Percentiles rank a stretch among this genome's conserved stretches.
phyloP scores from a whole-genome alignment of 2,888 invertebrate genomes.

The Lomographa bimaculata region DNA sequence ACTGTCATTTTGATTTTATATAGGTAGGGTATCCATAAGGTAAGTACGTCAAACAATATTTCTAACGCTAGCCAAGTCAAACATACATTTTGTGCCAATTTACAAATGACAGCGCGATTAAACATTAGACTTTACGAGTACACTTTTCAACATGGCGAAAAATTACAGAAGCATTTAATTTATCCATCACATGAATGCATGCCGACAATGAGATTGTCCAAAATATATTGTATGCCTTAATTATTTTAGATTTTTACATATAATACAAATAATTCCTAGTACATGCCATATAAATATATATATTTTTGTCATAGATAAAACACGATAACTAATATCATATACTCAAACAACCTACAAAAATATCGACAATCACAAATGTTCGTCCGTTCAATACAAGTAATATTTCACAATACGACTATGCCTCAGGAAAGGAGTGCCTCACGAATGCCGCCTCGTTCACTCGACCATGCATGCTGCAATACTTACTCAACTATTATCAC shows the following conservation, averaged over 20 bases:
- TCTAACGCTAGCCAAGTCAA: conserved; percentile 7
- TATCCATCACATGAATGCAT: conserved; percentile 28
- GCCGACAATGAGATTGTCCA: conserved; percentile 43
- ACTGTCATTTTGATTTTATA: conserved; percentile 15
- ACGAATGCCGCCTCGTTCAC: conserved; percentile 71
- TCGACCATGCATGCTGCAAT: conserved; percentile 62
- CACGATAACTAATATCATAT: conserved; percentile 57
- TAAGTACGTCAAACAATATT: conserved; percentile 13
- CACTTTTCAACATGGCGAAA: conserved; percentile 8
- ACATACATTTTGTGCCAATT: conserved; percentile 14
- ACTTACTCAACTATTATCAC: conserved; percentile 83
- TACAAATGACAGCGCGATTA: conserved; percentile 26
- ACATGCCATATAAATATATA: conserved; percentile 36
- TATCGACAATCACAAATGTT: conserved; percentile 67
- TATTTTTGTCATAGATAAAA: conserved; percentile 51
- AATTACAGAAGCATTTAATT: conserved; percentile 10
- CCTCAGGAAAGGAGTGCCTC: conserved; percentile 77
- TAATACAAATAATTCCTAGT: conserved; percentile 30
- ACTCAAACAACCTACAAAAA: conserved; percentile 60
- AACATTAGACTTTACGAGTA: neutral
- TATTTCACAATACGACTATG: conserved; percentile 52
- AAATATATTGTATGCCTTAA: conserved; percentile 29
- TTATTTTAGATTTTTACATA: conserved; percentile 34
- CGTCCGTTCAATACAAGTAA: conserved; percentile 59
- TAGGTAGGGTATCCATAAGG: conserved; percentile 8